Percentiles rank a stretch among this genome's conserved stretches.
phyloP scores from a whole-genome alignment of 2,888 invertebrate genomes.

The Mimumesa dahlbomi region DNA sequence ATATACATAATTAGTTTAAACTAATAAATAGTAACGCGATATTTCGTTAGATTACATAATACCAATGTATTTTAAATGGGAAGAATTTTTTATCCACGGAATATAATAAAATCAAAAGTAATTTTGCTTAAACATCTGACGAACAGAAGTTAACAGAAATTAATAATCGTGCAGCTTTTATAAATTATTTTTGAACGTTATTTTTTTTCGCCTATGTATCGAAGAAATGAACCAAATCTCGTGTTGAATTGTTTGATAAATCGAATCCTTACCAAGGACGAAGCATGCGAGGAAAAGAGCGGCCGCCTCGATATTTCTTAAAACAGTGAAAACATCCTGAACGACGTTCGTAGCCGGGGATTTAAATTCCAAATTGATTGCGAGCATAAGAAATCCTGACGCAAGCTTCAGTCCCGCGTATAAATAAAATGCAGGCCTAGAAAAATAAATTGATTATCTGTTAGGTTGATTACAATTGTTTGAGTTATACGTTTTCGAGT shows the following conservation, averaged over 20 bases:
- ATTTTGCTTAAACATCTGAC: background rate
- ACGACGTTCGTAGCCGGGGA: slow-evolving; percentile 87
- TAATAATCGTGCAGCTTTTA: background rate
- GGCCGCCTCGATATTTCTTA: slow-evolving; percentile 86
- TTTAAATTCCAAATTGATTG: slow-evolving; percentile 89
- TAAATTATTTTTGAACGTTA: no score
- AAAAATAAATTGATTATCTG: slow-evolving; percentile 59
- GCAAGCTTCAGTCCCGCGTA: slow-evolving; percentile 87
- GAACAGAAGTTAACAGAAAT: background rate
- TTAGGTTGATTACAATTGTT: no score
- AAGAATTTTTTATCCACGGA: no score
- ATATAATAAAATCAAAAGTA: no score
- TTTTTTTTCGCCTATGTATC: no score
- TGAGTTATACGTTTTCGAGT: no score
- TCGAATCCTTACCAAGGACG: slow-evolving; percentile 87
- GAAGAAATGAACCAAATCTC: background rate
- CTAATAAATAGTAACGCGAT: background rate
- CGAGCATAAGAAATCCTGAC: slow-evolving; percentile 86
- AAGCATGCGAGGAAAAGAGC: slow-evolving; percentile 88
- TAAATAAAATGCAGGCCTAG: slow-evolving; percentile 89
- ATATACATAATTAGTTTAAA: no score
- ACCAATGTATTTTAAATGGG: background rate
- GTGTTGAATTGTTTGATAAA: no score
- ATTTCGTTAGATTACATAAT: background rate
- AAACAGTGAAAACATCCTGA: slow-evolving; percentile 85